A percentile compares a stretch with the other conserved stretches of the same genome.
phyloP scores from a whole-genome alignment of 2,797 vertebrate genomes.

The Pteropus rufus region DNA sequence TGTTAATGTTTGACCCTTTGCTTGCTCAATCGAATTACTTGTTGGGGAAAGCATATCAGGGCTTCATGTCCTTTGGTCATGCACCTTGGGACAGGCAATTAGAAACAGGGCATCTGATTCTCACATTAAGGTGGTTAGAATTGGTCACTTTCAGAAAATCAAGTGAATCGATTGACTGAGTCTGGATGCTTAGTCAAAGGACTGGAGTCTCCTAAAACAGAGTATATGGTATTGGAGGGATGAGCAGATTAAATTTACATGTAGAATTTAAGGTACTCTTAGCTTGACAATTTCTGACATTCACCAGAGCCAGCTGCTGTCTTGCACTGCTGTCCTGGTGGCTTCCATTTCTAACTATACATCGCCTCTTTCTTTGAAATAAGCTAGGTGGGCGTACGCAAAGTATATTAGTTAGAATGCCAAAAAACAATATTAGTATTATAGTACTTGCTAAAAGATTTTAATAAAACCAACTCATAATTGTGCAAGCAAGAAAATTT shows the following conservation, averaged over 20 bases:
- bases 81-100: neutral
- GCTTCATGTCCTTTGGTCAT: neutral
- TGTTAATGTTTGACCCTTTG: neutral
- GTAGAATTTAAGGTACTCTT: neutral
- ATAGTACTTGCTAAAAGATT: neutral
- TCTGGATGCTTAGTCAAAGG: neutral
- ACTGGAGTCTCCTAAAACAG: neutral
- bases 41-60: neutral
- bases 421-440: neutral
- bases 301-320: neutral
- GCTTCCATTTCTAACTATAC: neutral
- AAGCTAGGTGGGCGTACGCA: neutral
- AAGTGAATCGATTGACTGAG: neutral
- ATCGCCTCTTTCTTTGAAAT: neutral
- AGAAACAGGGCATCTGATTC: neutral
- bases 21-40: neutral
- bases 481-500: neutral
- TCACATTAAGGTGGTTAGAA: neutral
- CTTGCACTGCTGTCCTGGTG: neutral
- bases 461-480: slow-evolving; percentile 9
- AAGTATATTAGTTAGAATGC: neutral
- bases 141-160: slow-evolving; percentile 9
- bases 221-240: neutral
- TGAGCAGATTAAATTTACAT: neutral
- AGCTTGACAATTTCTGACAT: neutral